Evolutionary conservation across 2,888 invertebrate species (phyloP).

Genomic region (Encarsia formosa): DNA sequence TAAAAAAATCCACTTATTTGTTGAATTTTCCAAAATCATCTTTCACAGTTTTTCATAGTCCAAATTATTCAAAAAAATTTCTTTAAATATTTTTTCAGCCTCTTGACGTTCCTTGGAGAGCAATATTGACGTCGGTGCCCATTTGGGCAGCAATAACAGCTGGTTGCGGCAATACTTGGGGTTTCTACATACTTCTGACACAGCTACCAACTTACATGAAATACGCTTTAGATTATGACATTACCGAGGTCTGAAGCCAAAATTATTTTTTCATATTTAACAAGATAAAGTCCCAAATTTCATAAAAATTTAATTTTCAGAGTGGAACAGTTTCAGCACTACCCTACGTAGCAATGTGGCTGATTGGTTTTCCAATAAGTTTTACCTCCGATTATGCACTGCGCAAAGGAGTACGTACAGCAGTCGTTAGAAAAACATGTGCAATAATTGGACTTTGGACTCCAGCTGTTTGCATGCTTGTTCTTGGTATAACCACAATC

Average conservation of each 20-base stretch:
- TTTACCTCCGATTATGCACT: constrained; percentile 52
- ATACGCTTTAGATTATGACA: constrained; percentile 58
- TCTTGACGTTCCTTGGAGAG: constrained; percentile 63
- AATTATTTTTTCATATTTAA: background rate
- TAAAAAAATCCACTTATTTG: too few relatives aligned
- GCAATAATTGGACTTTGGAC: constrained; percentile 57
- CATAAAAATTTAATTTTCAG: constrained; percentile 11
- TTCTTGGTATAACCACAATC: constrained; percentile 39
- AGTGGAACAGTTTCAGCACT: constrained; percentile 56
- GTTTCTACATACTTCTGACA: background rate
- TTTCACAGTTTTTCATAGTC: too few relatives aligned
- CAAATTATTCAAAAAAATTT: too few relatives aligned
- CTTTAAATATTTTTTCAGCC: too few relatives aligned
- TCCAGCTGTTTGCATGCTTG: constrained; percentile 49
- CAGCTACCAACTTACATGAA: constrained; percentile 67
- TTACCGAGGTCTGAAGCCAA: constrained; percentile 53
- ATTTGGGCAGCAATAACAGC: constrained; percentile 61
- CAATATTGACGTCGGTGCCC: constrained; percentile 62
- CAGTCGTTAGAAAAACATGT: constrained; percentile 44
- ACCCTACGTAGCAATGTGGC: constrained; percentile 57
- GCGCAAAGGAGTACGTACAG: constrained; percentile 38
- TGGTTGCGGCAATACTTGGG: constrained; percentile 43
- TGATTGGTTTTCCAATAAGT: constrained; percentile 54
- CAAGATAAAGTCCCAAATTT: background rate
- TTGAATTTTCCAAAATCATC: too few relatives aligned